Conservation (phyloP, 1,140 invertebrate genomes). For the Mercenaria mercenaria region DNA sequence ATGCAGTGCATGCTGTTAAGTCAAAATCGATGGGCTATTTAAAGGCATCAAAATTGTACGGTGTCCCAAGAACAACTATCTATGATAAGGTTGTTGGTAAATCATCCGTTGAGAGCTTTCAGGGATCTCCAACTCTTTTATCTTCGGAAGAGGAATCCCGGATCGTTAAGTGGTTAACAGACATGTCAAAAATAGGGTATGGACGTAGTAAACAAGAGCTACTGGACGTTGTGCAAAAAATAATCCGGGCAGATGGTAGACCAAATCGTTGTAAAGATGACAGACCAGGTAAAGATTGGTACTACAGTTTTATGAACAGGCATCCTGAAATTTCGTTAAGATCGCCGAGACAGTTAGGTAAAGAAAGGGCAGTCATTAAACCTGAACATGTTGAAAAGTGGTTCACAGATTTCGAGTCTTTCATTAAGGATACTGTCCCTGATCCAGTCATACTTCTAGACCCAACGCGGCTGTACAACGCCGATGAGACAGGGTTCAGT, state of each 20-base stretch:
- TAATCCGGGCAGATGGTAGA: not conserved
- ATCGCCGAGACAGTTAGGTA: slow-evolving; percentile 41
- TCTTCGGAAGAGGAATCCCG: not conserved
- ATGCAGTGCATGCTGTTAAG: not conserved
- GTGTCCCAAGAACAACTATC: not conserved
- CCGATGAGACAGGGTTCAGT: not conserved
- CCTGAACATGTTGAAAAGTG: slow-evolving; percentile 14
- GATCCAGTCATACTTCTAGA: not conserved
- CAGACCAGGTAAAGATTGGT: slow-evolving; percentile 22
- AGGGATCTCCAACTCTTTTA: not conserved
- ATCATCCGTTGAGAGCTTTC: not conserved
- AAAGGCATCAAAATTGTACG: not conserved
- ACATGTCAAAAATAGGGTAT: slow-evolving; percentile 21
- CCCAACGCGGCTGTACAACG: slow-evolving; percentile 19
- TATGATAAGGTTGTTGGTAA: slow-evolving; percentile 4
- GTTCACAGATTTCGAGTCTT: slow-evolving; percentile 20
- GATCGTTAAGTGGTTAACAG: not conserved
- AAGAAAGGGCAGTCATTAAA: slow-evolving; percentile 24
- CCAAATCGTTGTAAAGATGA: not conserved
- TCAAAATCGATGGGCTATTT: no score
- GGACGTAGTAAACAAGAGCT: not conserved
- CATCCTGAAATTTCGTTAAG: slow-evolving; percentile 25
- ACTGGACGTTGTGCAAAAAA: not conserved
- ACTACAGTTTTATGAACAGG: slow-evolving; percentile 23
- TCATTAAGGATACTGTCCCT: not conserved